phyloP scores from a whole-genome alignment of 2,888 invertebrate species.

The Osmoderma eremita region DNA sequence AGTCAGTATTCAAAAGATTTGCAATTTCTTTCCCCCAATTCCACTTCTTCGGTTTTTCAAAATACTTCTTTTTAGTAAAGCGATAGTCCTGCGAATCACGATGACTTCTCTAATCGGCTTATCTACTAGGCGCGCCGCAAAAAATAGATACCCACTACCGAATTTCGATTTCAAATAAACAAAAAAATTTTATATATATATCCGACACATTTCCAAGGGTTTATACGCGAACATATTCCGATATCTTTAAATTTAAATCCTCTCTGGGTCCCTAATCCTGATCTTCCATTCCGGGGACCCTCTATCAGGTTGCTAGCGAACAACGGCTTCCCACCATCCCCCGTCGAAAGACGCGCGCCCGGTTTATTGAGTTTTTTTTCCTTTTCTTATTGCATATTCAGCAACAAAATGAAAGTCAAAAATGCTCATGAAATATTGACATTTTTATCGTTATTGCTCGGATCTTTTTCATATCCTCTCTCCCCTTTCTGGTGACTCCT shows the following conservation, averaged over 20 bases:
- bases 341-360: not conserved
- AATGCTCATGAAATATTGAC: constrained; percentile 36
- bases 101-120: constrained; percentile 16
- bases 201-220: constrained; percentile 27
- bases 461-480: constrained; percentile 25
- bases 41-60: not conserved
- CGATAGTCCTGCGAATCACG: not conserved
- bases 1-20: no score
- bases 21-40: no score
- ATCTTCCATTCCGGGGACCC: constrained; percentile 15
- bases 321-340: not conserved
- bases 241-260: constrained; percentile 35
- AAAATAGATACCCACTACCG: constrained; percentile 25
- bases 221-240: constrained; percentile 32
- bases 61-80: not conserved
- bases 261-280: constrained; percentile 25
- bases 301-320: constrained; percentile 4
- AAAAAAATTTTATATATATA: constrained; percentile 36
- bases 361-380: constrained; percentile 26
- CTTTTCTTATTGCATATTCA: constrained; percentile 36
- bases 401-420: constrained; percentile 35
- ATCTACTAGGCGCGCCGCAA: not conserved
- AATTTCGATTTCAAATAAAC: constrained; percentile 37
- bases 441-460: constrained; percentile 34
- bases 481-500: constrained; percentile 1